Base-by-base conservation (phyloP, 2,888 invertebrate genomes). In the Latrodectus hesperus region DNA sequence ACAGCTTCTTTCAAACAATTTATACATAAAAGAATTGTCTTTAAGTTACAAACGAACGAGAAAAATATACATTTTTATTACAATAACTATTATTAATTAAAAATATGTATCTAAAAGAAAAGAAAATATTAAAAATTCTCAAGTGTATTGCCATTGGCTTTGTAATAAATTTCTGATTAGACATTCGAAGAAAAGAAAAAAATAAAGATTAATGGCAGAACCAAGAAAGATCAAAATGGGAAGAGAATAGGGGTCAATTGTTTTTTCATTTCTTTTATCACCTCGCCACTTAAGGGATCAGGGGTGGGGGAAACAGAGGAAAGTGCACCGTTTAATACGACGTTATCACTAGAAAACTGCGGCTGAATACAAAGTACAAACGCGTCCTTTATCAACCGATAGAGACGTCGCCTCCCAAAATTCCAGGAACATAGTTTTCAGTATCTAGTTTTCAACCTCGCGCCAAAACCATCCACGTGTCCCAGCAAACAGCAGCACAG, bases 331-430 rank as follows among this genome's bases (percentile, higher is more conserved):
- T 76, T 80, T 76, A 76, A 86, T 86, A 75, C 76, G 22, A 53
- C 65, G 51, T 68, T 86, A 86, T 86, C 85, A 8, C 65, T 70
- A 11, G 14, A 38, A 60, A 12, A 49, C 26, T 74, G 53, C 75
- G 75, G 75, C 49, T n/a, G 65, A 76, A 86, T 86, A 71, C 86
- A 86, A 86, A 80, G 86, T 80, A 80, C 80, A 86, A 80, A 65
- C 38, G 64, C 67, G 11, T 49, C 67, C 10, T 70, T 79, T 86
- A 86, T 86, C 76, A 68, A 16, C 26, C n/a, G 11, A 79, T 79
- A 49, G 49, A 6, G 26, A 17, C 9, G 71, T 55, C 64, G 70
- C 60, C 55, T 60, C 17, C 60, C 60, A 53, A 9, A 26, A 22
- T 77, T 77, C 68, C 53, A 17, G 9, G 52, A 77, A 52, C 52